Base-by-base conservation (phyloP, 2,888 invertebrate species). In the Liodrosophila aerea region DNA sequence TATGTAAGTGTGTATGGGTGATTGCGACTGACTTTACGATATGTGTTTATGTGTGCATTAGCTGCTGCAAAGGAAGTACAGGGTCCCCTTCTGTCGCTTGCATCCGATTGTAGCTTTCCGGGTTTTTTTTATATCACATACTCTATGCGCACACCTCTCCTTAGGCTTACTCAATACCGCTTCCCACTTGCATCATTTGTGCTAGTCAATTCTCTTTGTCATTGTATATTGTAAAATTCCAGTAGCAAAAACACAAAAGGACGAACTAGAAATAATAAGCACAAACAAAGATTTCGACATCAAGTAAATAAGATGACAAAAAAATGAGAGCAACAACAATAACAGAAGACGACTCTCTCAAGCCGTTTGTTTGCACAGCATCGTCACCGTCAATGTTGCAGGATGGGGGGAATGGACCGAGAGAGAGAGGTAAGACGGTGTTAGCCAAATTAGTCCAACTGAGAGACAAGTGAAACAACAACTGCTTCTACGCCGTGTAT, bases 401-500 rank as follows among this genome's bases (percentile, higher is more conserved):
- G 8, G 2, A 7, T 40, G 41, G 7, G 8, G n/a, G n/a, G n/a
- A n/a, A n/a, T n/a, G n/a, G n/a, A n/a, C n/a, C n/a, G n/a, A n/a
- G n/a, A 22, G 36, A 22, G 36, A 54, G 7, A 18, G 43, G 22
- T 11, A 11, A 13, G 29, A 57, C 57, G 73, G 51, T 81, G 78
- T 72, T 81, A 64, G 78, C 85, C 85, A 78, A 85, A 75, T 85
- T 85, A 85, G 85, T 65, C 53, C 74, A 84, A 84, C 82, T 78
- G 85, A 74, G 78, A 84, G 82, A 78, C 84, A 78, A 84, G 76
- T 84, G 78, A 77, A 85, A 85, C 82, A 76, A 82, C 77, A 78
- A 78, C 78, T 74, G 74, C 63, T n/a, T n/a, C n/a, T n/a, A n/a
- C n/a, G n/a, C n/a, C n/a, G n/a, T 59, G 1, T 45, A n/a, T 16